phyloP scores from a whole-genome alignment of 2,888 invertebrate species.

The Eubasilissa splendida region DNA sequence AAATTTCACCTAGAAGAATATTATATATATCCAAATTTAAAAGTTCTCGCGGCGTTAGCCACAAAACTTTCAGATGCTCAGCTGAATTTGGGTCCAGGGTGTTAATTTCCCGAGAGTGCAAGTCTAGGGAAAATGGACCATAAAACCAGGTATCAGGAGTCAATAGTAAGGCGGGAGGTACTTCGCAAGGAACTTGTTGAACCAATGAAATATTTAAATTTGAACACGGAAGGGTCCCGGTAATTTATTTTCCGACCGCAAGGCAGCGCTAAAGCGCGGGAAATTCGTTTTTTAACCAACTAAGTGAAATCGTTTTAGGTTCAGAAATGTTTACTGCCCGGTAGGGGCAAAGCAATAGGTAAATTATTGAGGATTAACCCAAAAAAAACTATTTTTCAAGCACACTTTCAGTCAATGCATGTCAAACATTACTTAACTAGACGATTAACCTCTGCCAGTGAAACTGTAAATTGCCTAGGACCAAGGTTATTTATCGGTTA shows the following conservation, averaged over 20 bases:
- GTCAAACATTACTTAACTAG: too few species aligned
- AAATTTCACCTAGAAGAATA: too few species aligned
- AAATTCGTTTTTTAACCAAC: constrained; percentile 27
- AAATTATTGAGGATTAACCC: neutral
- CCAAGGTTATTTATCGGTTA: too few species aligned
- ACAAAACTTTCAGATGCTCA: constrained; percentile 10
- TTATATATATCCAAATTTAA: constrained; percentile 3
- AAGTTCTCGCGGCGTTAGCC: constrained; percentile 11
- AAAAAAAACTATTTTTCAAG: neutral
- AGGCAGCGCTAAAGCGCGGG: neutral
- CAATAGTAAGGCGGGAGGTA: constrained; percentile 28
- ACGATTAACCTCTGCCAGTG: too few species aligned
- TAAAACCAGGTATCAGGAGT: constrained; percentile 41
- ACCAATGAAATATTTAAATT: constrained; percentile 53
- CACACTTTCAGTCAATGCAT: too few species aligned
- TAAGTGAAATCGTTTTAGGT: constrained; percentile 42
- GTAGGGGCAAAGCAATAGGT: neutral
- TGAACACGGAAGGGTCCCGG: constrained; percentile 17
- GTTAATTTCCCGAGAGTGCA: constrained; percentile 48
- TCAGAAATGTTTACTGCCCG: constrained; percentile 21
- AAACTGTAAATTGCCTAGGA: too few species aligned
- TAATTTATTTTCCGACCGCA: constrained; percentile 19
- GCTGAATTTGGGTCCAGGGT: constrained; percentile 20
- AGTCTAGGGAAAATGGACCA: constrained; percentile 15
- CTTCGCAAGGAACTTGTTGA: constrained; percentile 28